Evolutionary conservation across 2,113 vertebrate genomes (phyloP).

Genomic region (Aplodontia rufa): DNA sequence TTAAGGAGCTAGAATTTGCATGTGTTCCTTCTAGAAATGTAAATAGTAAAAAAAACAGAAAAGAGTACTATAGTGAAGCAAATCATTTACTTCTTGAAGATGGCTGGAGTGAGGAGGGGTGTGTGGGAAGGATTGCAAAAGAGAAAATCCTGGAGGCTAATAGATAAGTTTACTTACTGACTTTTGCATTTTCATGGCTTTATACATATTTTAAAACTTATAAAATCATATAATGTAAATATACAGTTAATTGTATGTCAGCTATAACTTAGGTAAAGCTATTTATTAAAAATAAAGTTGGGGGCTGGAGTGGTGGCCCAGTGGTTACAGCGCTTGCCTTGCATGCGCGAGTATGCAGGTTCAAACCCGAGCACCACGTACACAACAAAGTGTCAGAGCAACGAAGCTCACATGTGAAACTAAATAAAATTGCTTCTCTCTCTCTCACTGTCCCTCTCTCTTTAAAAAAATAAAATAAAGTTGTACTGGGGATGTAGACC

Average conservation of each 20-base stretch:
- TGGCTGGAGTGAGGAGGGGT: background rate
- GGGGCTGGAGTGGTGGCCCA: no score
- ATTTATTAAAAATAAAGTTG: background rate
- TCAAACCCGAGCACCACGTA: no score
- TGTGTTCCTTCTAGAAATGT: background rate
- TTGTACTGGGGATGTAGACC: no score
- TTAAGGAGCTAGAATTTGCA: background rate
- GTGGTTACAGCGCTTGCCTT: no score
- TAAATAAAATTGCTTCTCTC: no score
- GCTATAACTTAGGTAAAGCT: background rate
- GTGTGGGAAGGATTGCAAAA: background rate
- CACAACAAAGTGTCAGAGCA: no score
- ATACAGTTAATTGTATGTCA: background rate
- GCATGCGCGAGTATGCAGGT: no score
- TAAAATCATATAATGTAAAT: background rate
- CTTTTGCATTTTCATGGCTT: background rate
- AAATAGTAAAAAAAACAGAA: background rate
- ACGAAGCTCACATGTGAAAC: no score
- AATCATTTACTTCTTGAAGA: background rate
- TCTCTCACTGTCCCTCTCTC: no score
- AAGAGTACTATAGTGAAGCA: background rate
- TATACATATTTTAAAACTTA: background rate
- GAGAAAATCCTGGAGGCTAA: background rate
- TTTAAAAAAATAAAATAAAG: no score
- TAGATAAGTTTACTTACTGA: background rate